Evolutionary conservation across 2,888 invertebrate genomes (phyloP), one percentile per base, ranked within the genome.

Genomic region (Lycocerus yunnanus): DNA sequence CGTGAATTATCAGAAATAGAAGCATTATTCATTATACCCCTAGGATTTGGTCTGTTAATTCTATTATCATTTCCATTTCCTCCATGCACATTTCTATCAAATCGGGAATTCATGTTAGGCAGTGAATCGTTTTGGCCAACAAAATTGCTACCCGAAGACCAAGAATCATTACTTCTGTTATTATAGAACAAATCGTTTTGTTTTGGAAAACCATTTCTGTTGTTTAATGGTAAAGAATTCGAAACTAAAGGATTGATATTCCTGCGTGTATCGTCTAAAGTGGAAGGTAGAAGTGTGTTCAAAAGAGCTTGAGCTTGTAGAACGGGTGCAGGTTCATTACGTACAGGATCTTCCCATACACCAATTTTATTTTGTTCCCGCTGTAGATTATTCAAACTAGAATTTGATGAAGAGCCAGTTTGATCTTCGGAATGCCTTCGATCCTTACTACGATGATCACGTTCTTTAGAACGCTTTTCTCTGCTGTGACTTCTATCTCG

Each of bases 401-500:
- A 72, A 63, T 71, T 74, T 13, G 69, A 66, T 11, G 71, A 72
- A 66, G 75, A 68, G 1, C 66, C 66, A 1, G 68, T 71, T 15
- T 78, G 72, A 16, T 80, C 82, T 59, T 80, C 80, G 5, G 80
- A 81, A 27, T 78, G 80, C 70, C 81, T 83, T 5, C 82, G 76
- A 69, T 84, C 83, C 69, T 83, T 82, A 70, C 82, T 81, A 15
- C 79, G 72, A 58, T 82, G 80, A 78, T 89, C 85, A 75, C 90
- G 84, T 84, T 90, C 83, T 82, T 90, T 84, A 70, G 90, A 89
- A 67, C 90, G 88, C 16, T 90, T 89, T 6, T 88, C 88, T 15
- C 91, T 88, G 77, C 90, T 89, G 75, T 90, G 88, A 60, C 90
- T 89, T 78, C 89, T 84, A 58, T 91, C 90, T 18, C 92, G 86